A percentile compares a stretch with the other conserved stretches of the same genome.
These are phyloP conservation scores for Seira ritae DNA, from an alignment of 2,888 invertebrate species.

Conservation along the genomic window DNA sequence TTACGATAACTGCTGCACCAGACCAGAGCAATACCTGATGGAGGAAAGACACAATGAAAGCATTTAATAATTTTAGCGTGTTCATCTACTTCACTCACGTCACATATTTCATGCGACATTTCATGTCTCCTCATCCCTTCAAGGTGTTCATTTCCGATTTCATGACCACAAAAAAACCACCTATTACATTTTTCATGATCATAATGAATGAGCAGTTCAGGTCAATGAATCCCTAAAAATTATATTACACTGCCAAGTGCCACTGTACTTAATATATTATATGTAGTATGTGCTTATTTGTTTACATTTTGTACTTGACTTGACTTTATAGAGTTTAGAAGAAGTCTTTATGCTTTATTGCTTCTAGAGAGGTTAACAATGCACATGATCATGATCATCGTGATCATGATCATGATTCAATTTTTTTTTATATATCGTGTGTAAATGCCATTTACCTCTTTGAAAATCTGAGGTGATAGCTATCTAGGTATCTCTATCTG, in stretches of 20 bases:
- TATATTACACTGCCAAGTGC: constrained; percentile 5
- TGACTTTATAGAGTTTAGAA: neutral
- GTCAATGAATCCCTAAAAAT: constrained; percentile 59
- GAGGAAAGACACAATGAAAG: too few species aligned
- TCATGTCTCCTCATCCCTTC: constrained; percentile 12
- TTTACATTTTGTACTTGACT: neutral
- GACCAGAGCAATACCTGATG: too few species aligned
- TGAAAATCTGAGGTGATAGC: too few species aligned
- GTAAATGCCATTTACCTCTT: too few species aligned
- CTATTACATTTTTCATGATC: constrained; percentile 10
- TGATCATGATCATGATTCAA: neutral
- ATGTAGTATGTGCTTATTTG: neutral
- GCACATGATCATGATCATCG: constrained; percentile 17
- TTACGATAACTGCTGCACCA: too few species aligned
- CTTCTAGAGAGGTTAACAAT: constrained; percentile 43
- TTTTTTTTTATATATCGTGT: too few species aligned
- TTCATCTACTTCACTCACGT: neutral
- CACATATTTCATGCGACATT: constrained; percentile 13
- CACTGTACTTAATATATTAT: too few species aligned
- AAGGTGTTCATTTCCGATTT: constrained; percentile 32
- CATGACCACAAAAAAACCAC: neutral
- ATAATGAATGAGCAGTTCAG: constrained; percentile 54
- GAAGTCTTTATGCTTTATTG: neutral
- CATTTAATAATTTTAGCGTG: too few species aligned
- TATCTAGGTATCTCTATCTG: too few species aligned